phyloP scores from a whole-genome alignment of 2,888 invertebrate species.

The Polia nebulosa region DNA sequence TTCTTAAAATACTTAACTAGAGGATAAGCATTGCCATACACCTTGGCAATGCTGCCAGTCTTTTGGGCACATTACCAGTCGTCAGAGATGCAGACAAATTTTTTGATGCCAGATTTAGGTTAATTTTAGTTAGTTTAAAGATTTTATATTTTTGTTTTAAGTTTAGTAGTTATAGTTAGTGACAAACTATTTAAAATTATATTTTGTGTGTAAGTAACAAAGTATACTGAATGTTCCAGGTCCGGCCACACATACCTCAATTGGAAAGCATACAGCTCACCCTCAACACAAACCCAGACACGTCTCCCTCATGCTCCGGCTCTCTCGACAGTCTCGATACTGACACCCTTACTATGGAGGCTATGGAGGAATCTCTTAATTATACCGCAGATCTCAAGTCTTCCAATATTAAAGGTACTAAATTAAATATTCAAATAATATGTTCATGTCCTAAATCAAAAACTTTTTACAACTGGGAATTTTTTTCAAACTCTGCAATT shows the following conservation, averaged over 20 bases:
- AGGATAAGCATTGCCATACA: no score
- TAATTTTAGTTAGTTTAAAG: no score
- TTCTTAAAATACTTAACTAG: no score
- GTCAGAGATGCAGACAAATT: no score
- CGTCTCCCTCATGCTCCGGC: slow-evolving; percentile 87
- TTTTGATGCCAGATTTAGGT: no score
- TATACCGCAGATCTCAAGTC: slow-evolving; percentile 84
- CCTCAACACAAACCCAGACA: slow-evolving; percentile 83
- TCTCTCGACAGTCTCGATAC: slow-evolving; percentile 87
- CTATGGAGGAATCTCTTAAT: slow-evolving; percentile 87
- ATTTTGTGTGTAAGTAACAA: not conserved
- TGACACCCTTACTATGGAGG: slow-evolving; percentile 86
- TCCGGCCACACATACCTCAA: slow-evolving; percentile 93
- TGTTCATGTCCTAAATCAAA: not conserved
- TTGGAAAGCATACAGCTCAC: slow-evolving; percentile 92
- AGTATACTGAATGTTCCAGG: slow-evolving; percentile 77
- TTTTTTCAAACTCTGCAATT: not conserved
- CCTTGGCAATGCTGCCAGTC: no score
- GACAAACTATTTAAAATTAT: no score
- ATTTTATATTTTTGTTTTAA: no score
- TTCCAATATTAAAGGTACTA: slow-evolving; percentile 86
- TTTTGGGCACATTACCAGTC: no score
- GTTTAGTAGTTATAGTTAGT: no score
- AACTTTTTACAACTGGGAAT: not conserved
- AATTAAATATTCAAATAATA: not conserved